Base-by-base conservation (phyloP, 2,888 invertebrate genomes). In the Odontothrips loti region DNA sequence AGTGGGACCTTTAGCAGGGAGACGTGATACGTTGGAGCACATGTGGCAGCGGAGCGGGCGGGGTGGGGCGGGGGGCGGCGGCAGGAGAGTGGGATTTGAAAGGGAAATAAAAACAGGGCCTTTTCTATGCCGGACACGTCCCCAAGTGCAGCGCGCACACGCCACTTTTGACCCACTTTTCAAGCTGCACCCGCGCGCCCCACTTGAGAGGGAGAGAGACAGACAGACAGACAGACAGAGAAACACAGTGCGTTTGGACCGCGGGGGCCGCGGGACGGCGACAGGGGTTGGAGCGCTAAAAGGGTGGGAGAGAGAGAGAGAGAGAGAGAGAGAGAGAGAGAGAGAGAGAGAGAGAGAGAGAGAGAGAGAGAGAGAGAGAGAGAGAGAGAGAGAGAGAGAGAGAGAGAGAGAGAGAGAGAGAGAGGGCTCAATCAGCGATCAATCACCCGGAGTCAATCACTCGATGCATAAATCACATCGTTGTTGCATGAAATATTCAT, bases 401-500 rank as follows among this genome's bases (percentile, higher is more conserved):
- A 23, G 23, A 23, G 23, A 68, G 23, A 23, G 23, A 23, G 23
- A 68, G 23, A 68, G 68, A 68, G 68, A 68, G 68, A 68, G 23
- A n/a, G 11, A 23, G 68, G 27, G 23, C 68, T 75, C 68, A 27
- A 75, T 75, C 68, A 75, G 27, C 27, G 68, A 75, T 75, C 68
- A 75, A 75, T 75, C 68, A 75, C 68, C 12, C 68, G 58, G 68
- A 75, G 68, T 75, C 68, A 75, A 75, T 75, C 68, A 75, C 68
- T 27, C 68, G 27, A 75, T 75, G 68, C 68, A 75, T 75, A 75
- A 75, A 75, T 75, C 68, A 75, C 23, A n/a, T n/a, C 23, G 68
- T 43, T 75, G 68, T 75, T 75, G 68, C 68, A 75, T 75, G 68
- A 75, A 75, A 75, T 75, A 75, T 75, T 75, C 68, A 75, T 75